Evolutionary conservation across 2,797 vertebrate species (phyloP).

Genomic region (Bradypodion ventrale): DNA sequence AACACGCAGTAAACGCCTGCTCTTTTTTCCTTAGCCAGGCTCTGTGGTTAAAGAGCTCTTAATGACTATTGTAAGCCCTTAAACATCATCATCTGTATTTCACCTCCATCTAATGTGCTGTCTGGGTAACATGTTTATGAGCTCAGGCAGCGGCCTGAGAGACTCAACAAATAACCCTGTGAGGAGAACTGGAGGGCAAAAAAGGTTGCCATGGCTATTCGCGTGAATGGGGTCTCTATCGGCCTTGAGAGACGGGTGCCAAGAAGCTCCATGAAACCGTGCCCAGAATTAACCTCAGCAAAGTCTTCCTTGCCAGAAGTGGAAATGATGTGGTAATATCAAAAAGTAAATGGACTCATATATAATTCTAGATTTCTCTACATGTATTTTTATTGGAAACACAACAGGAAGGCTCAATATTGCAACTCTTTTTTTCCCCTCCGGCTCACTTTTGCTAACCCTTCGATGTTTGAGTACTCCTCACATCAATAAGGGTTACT

Average conservation of each 20-base stretch:
- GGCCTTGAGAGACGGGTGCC: constrained; percentile 38
- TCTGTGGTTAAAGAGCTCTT: constrained; percentile 80
- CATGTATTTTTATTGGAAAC: constrained; percentile 65
- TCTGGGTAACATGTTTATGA: constrained; percentile 69
- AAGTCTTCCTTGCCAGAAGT: constrained; percentile 71
- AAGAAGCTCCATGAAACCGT: constrained; percentile 56
- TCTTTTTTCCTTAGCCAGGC: constrained; percentile 33
- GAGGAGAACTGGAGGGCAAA: constrained; percentile 40
- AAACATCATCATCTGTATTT: constrained; percentile 80
- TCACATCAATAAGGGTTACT: constrained; percentile 17
- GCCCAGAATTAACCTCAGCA: constrained; percentile 60
- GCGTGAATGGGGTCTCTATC: constrained; percentile 68
- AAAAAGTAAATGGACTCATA: constrained; percentile 70
- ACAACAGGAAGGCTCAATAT: constrained; percentile 52
- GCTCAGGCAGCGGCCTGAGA: constrained; percentile 45
- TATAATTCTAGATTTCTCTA: constrained; percentile 73
- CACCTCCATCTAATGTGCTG: constrained; percentile 77
- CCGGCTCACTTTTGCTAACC: neutral
- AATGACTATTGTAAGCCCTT: constrained; percentile 84
- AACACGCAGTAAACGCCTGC: constrained; percentile 43
- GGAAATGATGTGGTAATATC: constrained; percentile 75
- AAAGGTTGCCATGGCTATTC: constrained; percentile 14
- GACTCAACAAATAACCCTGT: constrained; percentile 68
- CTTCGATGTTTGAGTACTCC: constrained; percentile 14
- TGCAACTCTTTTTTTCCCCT: neutral